phyloP scores from a whole-genome alignment of 1,140 invertebrate species.

The Drosophila pachea region DNA sequence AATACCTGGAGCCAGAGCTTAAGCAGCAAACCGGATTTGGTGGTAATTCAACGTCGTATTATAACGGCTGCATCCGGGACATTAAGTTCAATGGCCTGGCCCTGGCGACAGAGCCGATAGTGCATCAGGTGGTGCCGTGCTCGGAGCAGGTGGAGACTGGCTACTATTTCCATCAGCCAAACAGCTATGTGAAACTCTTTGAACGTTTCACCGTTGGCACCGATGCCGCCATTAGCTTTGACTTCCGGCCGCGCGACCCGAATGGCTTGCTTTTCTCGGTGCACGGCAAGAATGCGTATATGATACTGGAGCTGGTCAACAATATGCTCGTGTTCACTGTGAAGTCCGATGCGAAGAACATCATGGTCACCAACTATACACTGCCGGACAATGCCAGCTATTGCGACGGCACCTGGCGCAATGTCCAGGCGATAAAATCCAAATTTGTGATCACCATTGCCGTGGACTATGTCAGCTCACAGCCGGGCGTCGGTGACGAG shows the following conservation, averaged over 20 bases:
- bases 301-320: conserved; percentile 93
- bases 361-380: conserved; percentile 85
- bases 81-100: conserved; percentile 86
- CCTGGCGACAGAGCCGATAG: conserved; percentile 81
- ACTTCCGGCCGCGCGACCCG: conserved; percentile 91
- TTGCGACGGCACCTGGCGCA: conserved; percentile 97
- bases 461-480: conserved; percentile 66
- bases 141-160: conserved; percentile 91
- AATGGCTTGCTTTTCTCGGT: conserved; percentile 91
- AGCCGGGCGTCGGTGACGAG: conserved; percentile 81
- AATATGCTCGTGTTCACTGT: conserved; percentile 90
- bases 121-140: conserved; percentile 87
- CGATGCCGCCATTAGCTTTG: conserved; percentile 89
- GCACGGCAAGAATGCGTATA: conserved; percentile 88
- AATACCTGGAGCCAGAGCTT: conserved; percentile 56
- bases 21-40: conserved; percentile 39
- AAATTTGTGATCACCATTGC: conserved; percentile 71
- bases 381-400: conserved; percentile 85
- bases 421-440: conserved; percentile 70
- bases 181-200: conserved; percentile 80
- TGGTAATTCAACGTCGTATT: conserved; percentile 80
- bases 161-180: conserved; percentile 88
- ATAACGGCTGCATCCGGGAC: conserved; percentile 92
- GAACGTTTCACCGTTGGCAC: conserved; percentile 89
- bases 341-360: conserved; percentile 90